Conservation (phyloP, 2,888 invertebrate species). For the Teleiodes luculella region DNA sequence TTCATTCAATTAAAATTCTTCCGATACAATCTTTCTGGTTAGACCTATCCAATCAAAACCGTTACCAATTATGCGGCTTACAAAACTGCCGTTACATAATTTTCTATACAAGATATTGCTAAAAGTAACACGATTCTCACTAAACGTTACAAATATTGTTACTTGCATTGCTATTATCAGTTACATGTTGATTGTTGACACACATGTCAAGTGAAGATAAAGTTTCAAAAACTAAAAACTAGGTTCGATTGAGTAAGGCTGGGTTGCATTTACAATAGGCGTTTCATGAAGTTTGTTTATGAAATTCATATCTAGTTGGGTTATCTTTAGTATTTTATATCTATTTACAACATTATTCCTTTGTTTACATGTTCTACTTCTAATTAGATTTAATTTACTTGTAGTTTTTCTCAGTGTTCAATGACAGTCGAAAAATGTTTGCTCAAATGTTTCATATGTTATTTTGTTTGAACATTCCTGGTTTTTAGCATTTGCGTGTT, state of each 20-base stretch:
- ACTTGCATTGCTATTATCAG: not conserved
- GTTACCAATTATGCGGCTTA: not conserved
- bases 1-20: conserved; percentile 2
- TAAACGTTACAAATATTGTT: conserved; percentile 2
- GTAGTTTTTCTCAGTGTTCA: not conserved
- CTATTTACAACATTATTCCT: too few species aligned
- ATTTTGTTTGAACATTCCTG: not conserved
- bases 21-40: conserved; percentile 4
- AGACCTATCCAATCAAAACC: not conserved
- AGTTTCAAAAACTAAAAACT: not conserved
- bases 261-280: not conserved
- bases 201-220: not conserved
- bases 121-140: conserved; percentile 1
- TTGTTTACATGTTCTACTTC: too few species aligned
- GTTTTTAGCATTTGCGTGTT: not conserved
- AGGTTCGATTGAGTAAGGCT: not conserved
- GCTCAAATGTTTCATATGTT: not conserved
- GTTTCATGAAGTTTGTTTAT: not conserved
- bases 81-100: conserved; percentile 3
- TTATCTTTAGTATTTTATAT: not conserved
- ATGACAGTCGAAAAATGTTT: not conserved
- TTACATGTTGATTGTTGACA: conserved; percentile 1
- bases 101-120: not conserved
- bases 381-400: not conserved
- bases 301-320: not conserved